Percentiles rank a stretch among this genome's conserved stretches.
Evolutionary conservation across 2,888 invertebrate species (phyloP).

Genomic region (Stenchaetothrips biformis): DNA sequence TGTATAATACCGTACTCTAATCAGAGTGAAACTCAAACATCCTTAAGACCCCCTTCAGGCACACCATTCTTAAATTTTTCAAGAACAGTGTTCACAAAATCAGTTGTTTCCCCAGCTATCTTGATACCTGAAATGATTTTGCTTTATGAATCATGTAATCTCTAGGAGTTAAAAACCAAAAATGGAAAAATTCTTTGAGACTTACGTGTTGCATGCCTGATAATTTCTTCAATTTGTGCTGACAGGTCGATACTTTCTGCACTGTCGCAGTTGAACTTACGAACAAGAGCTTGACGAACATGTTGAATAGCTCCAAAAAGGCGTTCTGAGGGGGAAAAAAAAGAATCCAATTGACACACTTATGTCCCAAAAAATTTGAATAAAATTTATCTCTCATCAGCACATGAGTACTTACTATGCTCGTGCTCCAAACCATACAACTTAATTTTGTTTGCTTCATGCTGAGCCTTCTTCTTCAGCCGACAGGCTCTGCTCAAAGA

Average conservation of each 20-base stretch:
- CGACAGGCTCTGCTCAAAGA: constrained; percentile 71
- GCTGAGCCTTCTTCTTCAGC: constrained; percentile 97
- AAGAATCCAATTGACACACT: constrained; percentile 38
- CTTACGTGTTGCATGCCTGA: constrained; percentile 67
- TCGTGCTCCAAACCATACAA: constrained; percentile 88
- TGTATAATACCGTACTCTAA: too few relatives aligned
- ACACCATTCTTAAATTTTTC: constrained; percentile 79
- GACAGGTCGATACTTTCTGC: constrained; percentile 59
- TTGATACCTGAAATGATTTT: constrained; percentile 59
- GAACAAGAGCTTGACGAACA: constrained; percentile 66
- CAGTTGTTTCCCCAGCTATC: constrained; percentile 88
- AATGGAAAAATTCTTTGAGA: constrained; percentile 36
- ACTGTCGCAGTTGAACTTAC: constrained; percentile 57
- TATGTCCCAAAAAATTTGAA: constrained; percentile 22
- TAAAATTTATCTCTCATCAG: constrained; percentile 22
- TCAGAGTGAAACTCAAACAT: constrained; percentile 41
- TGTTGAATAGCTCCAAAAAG: constrained; percentile 72
- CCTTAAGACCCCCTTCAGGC: constrained; percentile 70
- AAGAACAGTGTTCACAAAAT: constrained; percentile 88
- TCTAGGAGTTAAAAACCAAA: neutral
- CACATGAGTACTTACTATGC: constrained; percentile 68
- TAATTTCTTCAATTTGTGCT: constrained; percentile 64
- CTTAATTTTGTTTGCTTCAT: constrained; percentile 97
- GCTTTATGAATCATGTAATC: constrained; percentile 4
- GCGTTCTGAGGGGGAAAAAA: constrained; percentile 47